phyloP scores from a whole-genome alignment of 1,140 invertebrate genomes.

The Apis mellifera region DNA sequence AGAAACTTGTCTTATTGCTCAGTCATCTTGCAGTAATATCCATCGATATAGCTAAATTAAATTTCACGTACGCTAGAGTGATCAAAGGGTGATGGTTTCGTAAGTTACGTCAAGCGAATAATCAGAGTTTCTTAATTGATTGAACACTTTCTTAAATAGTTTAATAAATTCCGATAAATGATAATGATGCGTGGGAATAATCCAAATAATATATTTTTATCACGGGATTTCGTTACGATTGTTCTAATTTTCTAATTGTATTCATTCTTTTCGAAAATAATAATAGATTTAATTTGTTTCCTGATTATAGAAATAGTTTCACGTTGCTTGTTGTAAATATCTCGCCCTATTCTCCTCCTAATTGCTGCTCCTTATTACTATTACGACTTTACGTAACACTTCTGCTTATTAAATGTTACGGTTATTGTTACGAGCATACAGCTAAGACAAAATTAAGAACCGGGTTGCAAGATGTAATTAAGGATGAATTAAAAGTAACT shows the following conservation, averaged over 20 bases:
- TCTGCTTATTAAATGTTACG: constrained; percentile 34
- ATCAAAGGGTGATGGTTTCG: background rate
- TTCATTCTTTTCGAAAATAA: too few relatives aligned
- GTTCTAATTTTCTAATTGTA: background rate
- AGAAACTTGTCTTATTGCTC: background rate
- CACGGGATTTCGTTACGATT: background rate
- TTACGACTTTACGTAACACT: constrained; percentile 16
- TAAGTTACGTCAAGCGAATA: background rate
- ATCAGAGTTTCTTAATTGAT: constrained; percentile 3
- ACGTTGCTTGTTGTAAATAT: background rate
- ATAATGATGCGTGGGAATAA: background rate
- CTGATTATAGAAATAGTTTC: background rate
- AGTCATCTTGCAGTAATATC: background rate
- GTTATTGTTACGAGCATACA: constrained; percentile 28
- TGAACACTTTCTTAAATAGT: background rate
- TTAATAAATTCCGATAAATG: too few relatives aligned
- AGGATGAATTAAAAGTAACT: constrained; percentile 4
- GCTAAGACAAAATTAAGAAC: constrained; percentile 31
- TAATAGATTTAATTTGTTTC: background rate
- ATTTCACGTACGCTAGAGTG: constrained; percentile 4
- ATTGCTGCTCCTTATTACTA: constrained; percentile 12
- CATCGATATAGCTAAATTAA: constrained; percentile 10
- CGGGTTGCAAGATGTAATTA: background rate
- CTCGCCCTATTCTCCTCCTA: background rate
- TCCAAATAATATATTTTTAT: background rate